Percentiles rank a stretch among this genome's conserved stretches.
Conservation (phyloP, 1,140 invertebrate species). For the Phortica variegata region DNA sequence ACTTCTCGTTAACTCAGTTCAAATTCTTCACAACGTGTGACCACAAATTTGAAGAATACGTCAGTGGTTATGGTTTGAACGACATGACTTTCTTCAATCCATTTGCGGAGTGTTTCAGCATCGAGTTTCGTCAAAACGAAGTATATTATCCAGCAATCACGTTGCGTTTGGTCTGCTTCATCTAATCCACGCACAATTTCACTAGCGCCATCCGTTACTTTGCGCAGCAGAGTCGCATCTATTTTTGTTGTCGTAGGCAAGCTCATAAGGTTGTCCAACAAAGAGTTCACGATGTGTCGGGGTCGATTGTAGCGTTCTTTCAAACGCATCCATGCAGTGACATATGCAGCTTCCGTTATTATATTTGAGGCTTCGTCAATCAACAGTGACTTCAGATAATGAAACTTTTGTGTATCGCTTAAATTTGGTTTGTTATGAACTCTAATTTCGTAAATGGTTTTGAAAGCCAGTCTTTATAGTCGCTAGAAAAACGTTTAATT, state of each 20-base stretch:
- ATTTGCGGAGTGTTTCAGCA: background rate
- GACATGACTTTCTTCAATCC: background rate
- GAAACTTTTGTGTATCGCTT: conserved; percentile 4
- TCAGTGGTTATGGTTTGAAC: background rate
- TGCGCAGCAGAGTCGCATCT: too few relatives aligned
- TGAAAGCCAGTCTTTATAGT: background rate
- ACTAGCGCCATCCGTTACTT: too few relatives aligned
- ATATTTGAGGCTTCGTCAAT: conserved; percentile 2
- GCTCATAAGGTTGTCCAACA: background rate
- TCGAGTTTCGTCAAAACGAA: background rate
- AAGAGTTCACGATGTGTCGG: conserved; percentile 3
- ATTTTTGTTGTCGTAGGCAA: background rate
- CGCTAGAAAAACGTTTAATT: background rate
- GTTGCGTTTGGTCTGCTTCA: too few relatives aligned
- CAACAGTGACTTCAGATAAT: conserved; percentile 6
- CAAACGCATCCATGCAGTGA: background rate
- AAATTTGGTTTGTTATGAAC: background rate
- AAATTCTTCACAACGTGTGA: conserved; percentile 3
- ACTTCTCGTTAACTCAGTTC: background rate
- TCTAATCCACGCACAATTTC: too few relatives aligned
- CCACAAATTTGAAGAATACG: conserved; percentile 3
- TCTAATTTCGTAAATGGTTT: background rate
- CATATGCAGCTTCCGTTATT: background rate
- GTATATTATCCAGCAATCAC: too few relatives aligned
- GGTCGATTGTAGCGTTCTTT: conserved; percentile 3